Evolutionary conservation across 2,113 vertebrate species (phyloP), one percentile per base, ranked within the genome.

Genomic region (Macquaria ambigua): DNA sequence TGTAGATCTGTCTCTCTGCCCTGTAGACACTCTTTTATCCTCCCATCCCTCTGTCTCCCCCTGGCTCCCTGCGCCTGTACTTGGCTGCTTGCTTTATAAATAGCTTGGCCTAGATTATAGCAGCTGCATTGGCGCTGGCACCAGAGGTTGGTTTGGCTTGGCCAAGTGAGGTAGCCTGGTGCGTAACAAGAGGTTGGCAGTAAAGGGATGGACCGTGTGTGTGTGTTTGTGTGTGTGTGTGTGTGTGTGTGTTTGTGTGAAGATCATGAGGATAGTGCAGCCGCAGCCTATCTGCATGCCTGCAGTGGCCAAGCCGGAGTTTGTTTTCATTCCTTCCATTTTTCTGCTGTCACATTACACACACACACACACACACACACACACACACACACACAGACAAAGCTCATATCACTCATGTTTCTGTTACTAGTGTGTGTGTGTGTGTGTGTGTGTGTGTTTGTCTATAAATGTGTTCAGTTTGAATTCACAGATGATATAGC

Each of bases 71-170:
- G 64, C 18, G 89, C 87, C 82, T 92, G 85, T 88, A 89, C 91
- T 91, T 91, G 92, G 85, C 82, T 91, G 93, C 85, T 74, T 81
- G 89, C 91, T 95, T 92, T 95, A 96, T 94, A 95, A 96, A 96
- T 96, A 96, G 95, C 95, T 91, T 94, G 95, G 91, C 96, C 95
- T 95, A 96, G 92, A 95, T 96, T 96, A 93, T 84, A 83, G 90
- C 93, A 95, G 92, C 94, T 95, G 95, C 95, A 96, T 90, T 92
- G 94, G 93, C 85, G 87, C 88, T 93, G 91, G 92, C 92, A 95
- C 91, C 86, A 87, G 78, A 25, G 89, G 56, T 85, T 87, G 86
- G 87, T 92, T 87, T 82, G 91, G 87, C 76, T 78, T 71, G 74
- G 88, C 84, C 85, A 87, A 90, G 25, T 75, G 87, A 94, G 92